Evolutionary conservation across 2,888 invertebrate genomes (phyloP).

Genomic region (Philaethria dido): DNA sequence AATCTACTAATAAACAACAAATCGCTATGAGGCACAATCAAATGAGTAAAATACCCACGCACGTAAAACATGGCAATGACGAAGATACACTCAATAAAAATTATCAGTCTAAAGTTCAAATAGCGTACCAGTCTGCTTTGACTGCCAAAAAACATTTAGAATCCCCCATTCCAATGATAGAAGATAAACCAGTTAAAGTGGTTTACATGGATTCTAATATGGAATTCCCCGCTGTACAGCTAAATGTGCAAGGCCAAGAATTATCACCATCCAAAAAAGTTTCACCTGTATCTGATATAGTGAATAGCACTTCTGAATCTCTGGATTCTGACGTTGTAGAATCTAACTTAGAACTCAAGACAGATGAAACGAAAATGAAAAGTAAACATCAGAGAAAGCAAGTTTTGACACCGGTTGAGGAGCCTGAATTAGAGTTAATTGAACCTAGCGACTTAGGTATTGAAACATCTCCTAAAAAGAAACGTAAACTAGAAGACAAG

Average conservation of each 20-base stretch:
- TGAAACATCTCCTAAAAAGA: constrained; percentile 70
- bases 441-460: constrained; percentile 69
- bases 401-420: constrained; percentile 75
- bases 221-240: constrained; percentile 59
- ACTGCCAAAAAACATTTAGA: constrained; percentile 70
- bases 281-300: constrained; percentile 50
- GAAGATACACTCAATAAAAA: constrained; percentile 63
- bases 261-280: constrained; percentile 64
- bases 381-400: constrained; percentile 79
- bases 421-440: constrained; percentile 75
- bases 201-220: constrained; percentile 66
- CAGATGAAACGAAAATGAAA: constrained; percentile 65
- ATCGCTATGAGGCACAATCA: constrained; percentile 51
- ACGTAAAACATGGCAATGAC: constrained; percentile 48
- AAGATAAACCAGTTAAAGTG: constrained; percentile 78
- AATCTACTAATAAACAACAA: constrained; percentile 55
- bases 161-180: constrained; percentile 70
- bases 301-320: constrained; percentile 60
- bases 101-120: constrained; percentile 71
- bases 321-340: constrained; percentile 65
- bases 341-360: constrained; percentile 56
- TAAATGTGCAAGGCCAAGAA: constrained; percentile 71
- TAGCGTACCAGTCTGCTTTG: constrained; percentile 71
- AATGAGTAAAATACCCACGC: constrained; percentile 52
- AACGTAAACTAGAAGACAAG: constrained; percentile 67